Evolutionary conservation across 2,113 vertebrate species (phyloP), one percentile per base, ranked within the genome.

Genomic region (Psephotus haematonotus): DNA sequence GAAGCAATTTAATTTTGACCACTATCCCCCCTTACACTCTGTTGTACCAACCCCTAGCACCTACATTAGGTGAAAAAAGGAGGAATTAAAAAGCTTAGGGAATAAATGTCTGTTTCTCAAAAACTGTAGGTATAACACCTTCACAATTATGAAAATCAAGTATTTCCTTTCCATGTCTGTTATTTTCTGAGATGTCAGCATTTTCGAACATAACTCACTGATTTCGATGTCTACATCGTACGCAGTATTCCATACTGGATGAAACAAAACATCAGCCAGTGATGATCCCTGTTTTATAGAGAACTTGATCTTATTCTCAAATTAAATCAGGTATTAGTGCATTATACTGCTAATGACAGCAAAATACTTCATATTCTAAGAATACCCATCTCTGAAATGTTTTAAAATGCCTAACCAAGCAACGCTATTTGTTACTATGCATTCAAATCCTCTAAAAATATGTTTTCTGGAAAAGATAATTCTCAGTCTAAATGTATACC

Each of bases 361-460:
- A 49, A 90, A 96, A 96, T 29, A 88, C 95, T 94, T 94, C 96
- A 92, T 80, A 94, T 43, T 76, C 76, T 94, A 97, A 90, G 87
- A 97, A 74, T 24, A 74, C 7, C 81, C 82, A 83, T 88, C 94
- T 96, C 96, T 84, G 90, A 92, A 96, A 94, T 91, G 52, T 75
- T 93, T 95, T 64, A 64, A 95, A 96, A 85, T 29, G 75, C 59
- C 74, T 75, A 97, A 89, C 67, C 82, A 70, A 92, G 84, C 50
- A 28, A 92, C 50, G 90, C 79, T 86, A 62, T 31, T 33, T n/a
- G 57, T 79, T 96, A 79, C 77, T 95, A 89, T 22, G 71, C 93
- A 95, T 68, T 78, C 83, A 83, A 91, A 65, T 81, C 85, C 69
- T 91, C 65, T 64, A 60, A 68, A 95, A 96, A 76, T 92, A 96